Evolutionary conservation across 1,140 invertebrate species (phyloP), one percentile per base, ranked within the genome.

Genomic region (Dendroctonus ponderosae): DNA sequence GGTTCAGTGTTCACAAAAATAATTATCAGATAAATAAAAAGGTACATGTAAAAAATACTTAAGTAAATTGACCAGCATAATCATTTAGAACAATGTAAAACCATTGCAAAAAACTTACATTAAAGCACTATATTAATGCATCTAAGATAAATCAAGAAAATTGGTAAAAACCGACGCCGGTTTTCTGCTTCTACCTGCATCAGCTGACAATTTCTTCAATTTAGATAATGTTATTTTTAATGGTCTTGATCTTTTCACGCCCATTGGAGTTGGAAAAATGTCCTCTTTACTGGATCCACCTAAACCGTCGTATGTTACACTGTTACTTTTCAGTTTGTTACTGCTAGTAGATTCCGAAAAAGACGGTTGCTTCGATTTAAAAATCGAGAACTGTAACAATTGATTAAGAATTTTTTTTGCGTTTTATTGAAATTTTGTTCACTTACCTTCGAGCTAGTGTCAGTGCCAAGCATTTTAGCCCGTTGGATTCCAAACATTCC

Each of bases 251-350:
- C 70, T 41, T 56, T 71, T 71, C 6, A 67, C 6, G 8, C 63
- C 60, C 7, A 40, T 0, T 8, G 12, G 12, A 5, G 51, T 49
- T 38, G 74, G 73, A 65, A 64, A 74, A 43, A 62, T 53, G 46
- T 74, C 74, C n/a, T 71, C 72, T 66, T 71, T 75, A 26, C 50
- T 70, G n/a, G 74, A 70, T 6, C 73, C 73, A 7, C 74, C 74
- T 15, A 74, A 65, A 43, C 74, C 74, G 57, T 75, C 62, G 62
- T 74, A 75, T 7, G 7, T 43, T 7, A 69, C 42, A 54, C 66
- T 48, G 54, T 46, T 39, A 48, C 9, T 61, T 61, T 39, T 46
- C 37, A 14, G 44, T 7, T 9, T 9, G 4, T 54, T 44, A 44
- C 40, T 39, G 26, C 6, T 49, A 14, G 42, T 11, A 15, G 39